phyloP scores from a whole-genome alignment of 2,888 invertebrate species.

The Leucoma salicis region DNA sequence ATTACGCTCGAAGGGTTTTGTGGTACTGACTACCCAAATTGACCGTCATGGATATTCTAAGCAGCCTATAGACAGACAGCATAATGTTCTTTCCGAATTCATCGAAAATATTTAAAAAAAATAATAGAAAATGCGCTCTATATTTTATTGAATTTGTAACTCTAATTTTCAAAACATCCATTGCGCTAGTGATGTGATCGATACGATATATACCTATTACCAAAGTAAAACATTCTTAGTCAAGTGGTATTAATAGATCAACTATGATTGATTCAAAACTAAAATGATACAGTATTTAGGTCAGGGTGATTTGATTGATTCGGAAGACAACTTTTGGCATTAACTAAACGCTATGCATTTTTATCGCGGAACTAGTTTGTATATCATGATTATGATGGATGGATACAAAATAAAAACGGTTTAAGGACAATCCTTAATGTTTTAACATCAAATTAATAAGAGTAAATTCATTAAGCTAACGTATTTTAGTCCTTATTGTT shows the following conservation, averaged over 20 bases:
- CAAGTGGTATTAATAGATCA: slow-evolving; percentile 1
- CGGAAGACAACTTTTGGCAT: neutral
- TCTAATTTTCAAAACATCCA: neutral
- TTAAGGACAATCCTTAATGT: no score
- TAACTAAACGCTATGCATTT: neutral
- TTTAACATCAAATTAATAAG: no score
- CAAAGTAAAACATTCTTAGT: neutral
- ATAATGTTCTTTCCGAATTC: no score
- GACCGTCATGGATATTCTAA: no score
- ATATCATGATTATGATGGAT: neutral
- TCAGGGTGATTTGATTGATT: slow-evolving; percentile 1
- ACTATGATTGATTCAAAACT: neutral
- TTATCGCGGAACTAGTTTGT: neutral
- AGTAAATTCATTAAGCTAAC: no score
- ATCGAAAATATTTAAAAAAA: no score
- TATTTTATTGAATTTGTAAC: neutral
- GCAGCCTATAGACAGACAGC: no score
- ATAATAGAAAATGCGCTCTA: no score
- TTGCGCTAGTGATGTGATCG: neutral
- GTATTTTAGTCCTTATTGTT: no score
- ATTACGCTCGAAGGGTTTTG: no score
- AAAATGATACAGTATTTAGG: slow-evolving; percentile 1
- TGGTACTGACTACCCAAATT: no score
- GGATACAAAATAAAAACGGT: neutral
- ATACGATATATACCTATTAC: neutral